Percentiles rank a stretch among this genome's conserved stretches.
Evolutionary conservation across 2,797 vertebrate genomes (phyloP).

Genomic region (Poecilia velifera): DNA sequence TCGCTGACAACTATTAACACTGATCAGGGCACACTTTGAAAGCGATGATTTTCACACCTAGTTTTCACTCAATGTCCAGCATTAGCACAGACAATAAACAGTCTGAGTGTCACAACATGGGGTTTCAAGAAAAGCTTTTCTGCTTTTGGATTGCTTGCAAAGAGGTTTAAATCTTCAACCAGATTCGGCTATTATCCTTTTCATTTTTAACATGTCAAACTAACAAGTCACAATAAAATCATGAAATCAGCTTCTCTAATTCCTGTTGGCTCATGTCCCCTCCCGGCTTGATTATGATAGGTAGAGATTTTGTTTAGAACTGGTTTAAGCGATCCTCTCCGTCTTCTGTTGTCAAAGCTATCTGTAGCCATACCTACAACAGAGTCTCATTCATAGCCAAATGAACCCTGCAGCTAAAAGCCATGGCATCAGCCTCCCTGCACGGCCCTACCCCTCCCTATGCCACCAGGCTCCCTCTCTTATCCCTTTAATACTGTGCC

Average conservation of each 20-base stretch:
- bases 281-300: conserved; percentile 22
- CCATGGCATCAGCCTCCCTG: conserved; percentile 50
- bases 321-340: conserved; percentile 29
- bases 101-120: conserved; percentile 4
- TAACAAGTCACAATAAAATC: conserved; percentile 17
- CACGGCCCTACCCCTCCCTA: conserved; percentile 49
- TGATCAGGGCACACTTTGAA: conserved; percentile 41
- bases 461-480: conserved; percentile 60
- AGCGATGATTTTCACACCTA: conserved; percentile 58
- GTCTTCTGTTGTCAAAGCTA: conserved; percentile 39
- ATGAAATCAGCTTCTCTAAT: conserved; percentile 23
- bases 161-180: neutral
- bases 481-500: conserved; percentile 75
- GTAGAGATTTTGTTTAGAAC: conserved; percentile 27
- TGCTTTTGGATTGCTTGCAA: neutral
- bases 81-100: conserved; percentile 20
- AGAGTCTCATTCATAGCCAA: conserved; percentile 42
- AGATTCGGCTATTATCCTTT: neutral
- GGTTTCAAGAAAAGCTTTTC: conserved; percentile 12
- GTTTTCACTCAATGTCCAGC: conserved; percentile 42
- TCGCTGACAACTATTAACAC: conserved; percentile 21
- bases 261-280: conserved; percentile 13
- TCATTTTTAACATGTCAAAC: conserved; percentile 10
- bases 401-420: conserved; percentile 62
- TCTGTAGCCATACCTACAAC: conserved; percentile 39